Percentiles rank a stretch among this genome's conserved stretches.
Evolutionary conservation across 2,797 vertebrate species (phyloP).

Genomic region (Serranus cabrilla): DNA sequence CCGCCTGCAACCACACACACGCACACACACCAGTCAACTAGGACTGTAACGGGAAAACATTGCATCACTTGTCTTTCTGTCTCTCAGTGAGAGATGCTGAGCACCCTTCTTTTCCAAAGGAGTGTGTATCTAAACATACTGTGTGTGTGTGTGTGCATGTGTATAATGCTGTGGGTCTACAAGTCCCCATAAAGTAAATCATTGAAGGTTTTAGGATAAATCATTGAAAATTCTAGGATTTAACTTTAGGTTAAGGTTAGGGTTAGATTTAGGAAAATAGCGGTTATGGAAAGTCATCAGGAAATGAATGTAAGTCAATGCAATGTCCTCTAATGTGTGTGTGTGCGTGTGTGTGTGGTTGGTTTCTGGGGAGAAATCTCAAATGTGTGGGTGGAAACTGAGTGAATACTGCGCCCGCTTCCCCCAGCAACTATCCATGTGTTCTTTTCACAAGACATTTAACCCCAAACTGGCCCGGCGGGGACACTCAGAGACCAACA

Average conservation of each 20-base stretch:
- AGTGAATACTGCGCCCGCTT: constrained; percentile 21
- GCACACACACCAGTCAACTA: constrained; percentile 30
- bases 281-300: too few relatives aligned
- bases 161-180: too few relatives aligned
- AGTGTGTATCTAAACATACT: constrained; percentile 13
- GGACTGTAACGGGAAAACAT: constrained; percentile 54
- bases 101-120: constrained; percentile 36
- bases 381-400: background rate
- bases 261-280: too few relatives aligned
- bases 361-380: background rate
- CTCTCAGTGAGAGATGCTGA: constrained; percentile 45
- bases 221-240: too few relatives aligned
- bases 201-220: too few relatives aligned
- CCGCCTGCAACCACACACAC: background rate
- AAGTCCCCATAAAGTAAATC: too few relatives aligned
- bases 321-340: background rate
- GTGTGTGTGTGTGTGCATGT: background rate
- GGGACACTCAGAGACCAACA: constrained; percentile 28
- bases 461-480: constrained; percentile 34
- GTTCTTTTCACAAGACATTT: constrained; percentile 56
- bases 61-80: constrained; percentile 68
- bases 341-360: constrained; percentile 21
- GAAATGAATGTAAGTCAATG: too few relatives aligned
- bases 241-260: too few relatives aligned
- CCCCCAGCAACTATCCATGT: constrained; percentile 34